Evolutionary conservation across 2,888 invertebrate species (phyloP).

Genomic region (Rhopalosiphum nymphaeae): DNA sequence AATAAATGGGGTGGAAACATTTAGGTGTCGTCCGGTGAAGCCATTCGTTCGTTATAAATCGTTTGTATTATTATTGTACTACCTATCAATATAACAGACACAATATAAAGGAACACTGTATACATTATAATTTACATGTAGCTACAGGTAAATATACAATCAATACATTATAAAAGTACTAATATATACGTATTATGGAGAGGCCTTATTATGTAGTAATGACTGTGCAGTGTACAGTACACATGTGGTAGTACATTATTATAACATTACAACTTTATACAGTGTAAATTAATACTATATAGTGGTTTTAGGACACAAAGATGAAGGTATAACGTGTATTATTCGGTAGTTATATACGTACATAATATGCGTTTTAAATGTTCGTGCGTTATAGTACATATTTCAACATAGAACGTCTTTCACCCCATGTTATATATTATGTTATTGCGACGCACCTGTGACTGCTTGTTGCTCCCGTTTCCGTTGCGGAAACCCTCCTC

Average conservation of each 20-base stretch:
- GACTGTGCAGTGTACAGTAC: not conserved
- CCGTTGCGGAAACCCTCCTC: conserved; percentile 70
- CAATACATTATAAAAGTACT: not conserved
- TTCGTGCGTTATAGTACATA: not conserved
- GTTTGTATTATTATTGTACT: not conserved
- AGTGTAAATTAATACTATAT: not conserved
- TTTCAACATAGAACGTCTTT: conserved; percentile 28
- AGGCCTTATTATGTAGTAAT: not conserved
- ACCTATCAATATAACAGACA: not conserved
- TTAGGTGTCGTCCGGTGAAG: not conserved
- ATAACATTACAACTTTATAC: not conserved
- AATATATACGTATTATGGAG: not conserved
- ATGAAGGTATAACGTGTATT: not conserved
- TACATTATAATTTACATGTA: not conserved
- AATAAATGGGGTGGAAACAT: not conserved
- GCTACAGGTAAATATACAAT: not conserved
- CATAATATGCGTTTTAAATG: not conserved
- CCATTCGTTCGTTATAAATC: not conserved
- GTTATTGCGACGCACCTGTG: conserved; percentile 61
- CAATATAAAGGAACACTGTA: not conserved
- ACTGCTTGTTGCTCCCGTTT: conserved; percentile 71
- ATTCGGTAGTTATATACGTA: not conserved
- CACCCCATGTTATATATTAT: conserved; percentile 31
- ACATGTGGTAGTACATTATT: too few relatives aligned
- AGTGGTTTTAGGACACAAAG: not conserved